phyloP scores from a whole-genome alignment of 2,888 invertebrate genomes.

The Hemistola chrysoprasaria region DNA sequence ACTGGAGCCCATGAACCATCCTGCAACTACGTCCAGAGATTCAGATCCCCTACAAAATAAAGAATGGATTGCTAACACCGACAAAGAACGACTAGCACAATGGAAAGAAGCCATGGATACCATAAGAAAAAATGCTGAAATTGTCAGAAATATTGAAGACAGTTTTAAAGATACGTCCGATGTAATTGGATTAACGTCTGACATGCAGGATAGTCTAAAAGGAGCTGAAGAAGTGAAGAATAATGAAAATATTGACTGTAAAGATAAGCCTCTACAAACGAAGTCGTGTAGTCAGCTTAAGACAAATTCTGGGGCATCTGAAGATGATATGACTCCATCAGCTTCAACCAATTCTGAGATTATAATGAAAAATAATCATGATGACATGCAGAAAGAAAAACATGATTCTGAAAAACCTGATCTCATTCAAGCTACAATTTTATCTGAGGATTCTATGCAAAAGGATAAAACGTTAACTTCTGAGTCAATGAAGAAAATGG shows the following conservation, averaged over 20 bases:
- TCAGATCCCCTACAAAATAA: slow-evolving; percentile 36
- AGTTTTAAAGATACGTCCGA: slow-evolving; percentile 42
- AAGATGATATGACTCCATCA: slow-evolving; percentile 35
- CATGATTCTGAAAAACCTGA: background rate
- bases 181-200: slow-evolving; percentile 4
- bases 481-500: slow-evolving; percentile 17
- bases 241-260: slow-evolving; percentile 13
- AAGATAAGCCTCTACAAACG: slow-evolving; percentile 15
- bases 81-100: slow-evolving; percentile 55
- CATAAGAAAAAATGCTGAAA: slow-evolving; percentile 56
- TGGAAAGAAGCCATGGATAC: slow-evolving; percentile 64
- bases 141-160: slow-evolving; percentile 63
- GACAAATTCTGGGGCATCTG: slow-evolving; percentile 12
- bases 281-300: slow-evolving; percentile 22
- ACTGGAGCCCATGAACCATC: slow-evolving; percentile 50
- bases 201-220: slow-evolving; percentile 20
- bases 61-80: slow-evolving; percentile 39
- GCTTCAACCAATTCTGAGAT: slow-evolving; percentile 37
- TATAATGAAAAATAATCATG: slow-evolving; percentile 27
- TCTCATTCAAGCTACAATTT: too few relatives aligned
- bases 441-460: background rate
- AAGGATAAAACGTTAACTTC: slow-evolving; percentile 1
- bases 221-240: slow-evolving; percentile 15
- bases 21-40: slow-evolving; percentile 33
- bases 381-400: too few relatives aligned